phyloP scores from a whole-genome alignment of 2,797 vertebrate genomes.

The Hippoglossus hippoglossus region DNA sequence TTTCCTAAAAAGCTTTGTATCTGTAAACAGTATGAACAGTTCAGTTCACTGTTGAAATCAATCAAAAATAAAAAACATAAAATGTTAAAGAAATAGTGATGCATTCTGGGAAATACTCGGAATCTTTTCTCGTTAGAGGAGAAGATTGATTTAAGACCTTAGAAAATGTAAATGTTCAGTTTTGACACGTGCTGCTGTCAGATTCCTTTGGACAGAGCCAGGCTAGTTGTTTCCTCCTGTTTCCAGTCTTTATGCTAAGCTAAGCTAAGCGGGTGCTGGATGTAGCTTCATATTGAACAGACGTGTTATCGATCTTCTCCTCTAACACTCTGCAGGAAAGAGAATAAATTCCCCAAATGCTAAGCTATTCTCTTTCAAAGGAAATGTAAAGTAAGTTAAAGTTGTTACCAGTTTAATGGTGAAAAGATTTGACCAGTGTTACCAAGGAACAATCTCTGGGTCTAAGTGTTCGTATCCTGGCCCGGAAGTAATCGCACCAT shows the following conservation, averaged over 20 bases:
- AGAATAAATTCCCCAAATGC: not conserved
- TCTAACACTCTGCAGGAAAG: not conserved
- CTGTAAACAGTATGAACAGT: constrained; percentile 32
- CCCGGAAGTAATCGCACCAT: constrained; percentile 31
- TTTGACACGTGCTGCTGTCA: not conserved
- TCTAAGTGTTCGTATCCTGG: constrained; percentile 25
- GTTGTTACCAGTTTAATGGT: constrained; percentile 15
- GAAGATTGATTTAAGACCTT: not conserved
- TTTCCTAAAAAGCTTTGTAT: constrained; percentile 4
- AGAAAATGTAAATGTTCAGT: not conserved
- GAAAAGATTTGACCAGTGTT: constrained; percentile 17
- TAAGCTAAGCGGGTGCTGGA: not conserved
- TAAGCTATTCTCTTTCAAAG: not conserved
- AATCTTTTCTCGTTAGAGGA: not conserved
- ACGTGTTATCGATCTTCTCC: not conserved
- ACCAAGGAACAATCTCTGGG: constrained; percentile 14
- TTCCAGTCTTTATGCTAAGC: not conserved
- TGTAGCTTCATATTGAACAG: not conserved
- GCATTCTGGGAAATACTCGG: not conserved
- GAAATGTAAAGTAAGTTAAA: constrained; percentile 14
- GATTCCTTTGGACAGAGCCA: not conserved
- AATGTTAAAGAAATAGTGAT: constrained; percentile 1
- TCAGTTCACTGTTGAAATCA: constrained; percentile 31
- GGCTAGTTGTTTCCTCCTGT: not conserved
- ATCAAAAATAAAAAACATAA: constrained; percentile 8